These are phyloP conservation scores for Dryobates pubescens DNA, from an alignment of 2,797 vertebrate species.

Conservation along the genomic window DNA sequence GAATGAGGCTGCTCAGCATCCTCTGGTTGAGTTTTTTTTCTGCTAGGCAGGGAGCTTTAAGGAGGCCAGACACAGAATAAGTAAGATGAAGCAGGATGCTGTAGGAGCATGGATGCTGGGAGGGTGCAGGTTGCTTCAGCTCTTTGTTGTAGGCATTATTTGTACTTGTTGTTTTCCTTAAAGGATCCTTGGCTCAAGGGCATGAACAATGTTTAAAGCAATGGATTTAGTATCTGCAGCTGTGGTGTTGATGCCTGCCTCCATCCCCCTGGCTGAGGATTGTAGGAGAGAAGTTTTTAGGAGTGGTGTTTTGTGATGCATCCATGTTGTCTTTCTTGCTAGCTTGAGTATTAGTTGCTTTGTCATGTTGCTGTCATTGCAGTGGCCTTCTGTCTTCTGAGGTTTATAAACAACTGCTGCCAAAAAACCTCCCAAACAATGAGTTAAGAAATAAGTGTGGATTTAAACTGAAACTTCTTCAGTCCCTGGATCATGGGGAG, in stretches of 20 bases:
- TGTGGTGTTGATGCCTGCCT: neutral
- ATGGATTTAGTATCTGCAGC: neutral
- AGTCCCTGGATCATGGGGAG: neutral
- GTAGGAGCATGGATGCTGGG: neutral
- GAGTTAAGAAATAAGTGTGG: neutral
- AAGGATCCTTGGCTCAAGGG: neutral
- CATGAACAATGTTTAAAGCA: neutral
- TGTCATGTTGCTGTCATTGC: neutral
- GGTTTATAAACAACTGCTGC: neutral
- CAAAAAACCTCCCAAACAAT: neutral
- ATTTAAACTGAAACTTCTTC: neutral
- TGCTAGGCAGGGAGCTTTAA: neutral
- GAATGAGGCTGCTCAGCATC: conserved; percentile 5
- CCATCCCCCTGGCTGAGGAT: neutral
- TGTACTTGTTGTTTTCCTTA: neutral
- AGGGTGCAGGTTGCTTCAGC: neutral
- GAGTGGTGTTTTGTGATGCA: neutral
- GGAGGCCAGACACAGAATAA: neutral
- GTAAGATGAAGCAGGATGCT: neutral
- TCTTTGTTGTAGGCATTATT: neutral
- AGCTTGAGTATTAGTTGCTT: neutral
- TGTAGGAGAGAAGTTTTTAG: neutral
- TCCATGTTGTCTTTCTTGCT: neutral
- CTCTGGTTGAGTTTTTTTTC: neutral
- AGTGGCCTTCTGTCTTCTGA: neutral